Evolutionary conservation across 2,888 invertebrate species (phyloP).

Genomic region (Caenorhabditis sp.): DNA sequence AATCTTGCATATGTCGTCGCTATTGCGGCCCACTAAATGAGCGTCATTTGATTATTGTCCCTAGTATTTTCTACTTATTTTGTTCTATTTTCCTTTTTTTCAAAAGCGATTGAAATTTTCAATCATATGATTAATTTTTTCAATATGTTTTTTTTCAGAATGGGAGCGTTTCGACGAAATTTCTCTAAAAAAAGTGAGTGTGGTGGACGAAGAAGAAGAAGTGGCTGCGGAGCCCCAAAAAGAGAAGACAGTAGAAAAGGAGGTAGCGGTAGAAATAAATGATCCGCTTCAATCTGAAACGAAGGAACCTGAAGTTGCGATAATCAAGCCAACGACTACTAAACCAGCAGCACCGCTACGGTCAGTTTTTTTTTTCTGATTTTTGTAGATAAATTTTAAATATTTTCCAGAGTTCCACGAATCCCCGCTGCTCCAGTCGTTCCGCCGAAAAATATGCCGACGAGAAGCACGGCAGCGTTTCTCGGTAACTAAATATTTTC

Average conservation of each 20-base stretch:
- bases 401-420: conserved; percentile 1
- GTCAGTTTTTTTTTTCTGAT: conserved; percentile 16
- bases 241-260: not conserved
- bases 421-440: not conserved
- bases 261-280: not conserved
- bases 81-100: not conserved
- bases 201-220: conserved; percentile 33
- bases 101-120: no score
- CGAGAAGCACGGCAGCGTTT: no score
- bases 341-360: not conserved
- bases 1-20: not conserved
- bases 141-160: conserved; percentile 26
- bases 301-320: conserved; percentile 4
- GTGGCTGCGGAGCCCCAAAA: not conserved
- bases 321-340: not conserved
- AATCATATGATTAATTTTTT: no score
- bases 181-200: conserved; percentile 40
- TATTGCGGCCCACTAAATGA: not conserved
- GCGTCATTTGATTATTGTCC: not conserved
- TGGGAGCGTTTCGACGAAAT: conserved; percentile 64
- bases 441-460: no score
- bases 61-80: not conserved
- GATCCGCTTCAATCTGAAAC: conserved; percentile 19
- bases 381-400: not conserved
- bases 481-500: no score